These are phyloP conservation scores for Bhutanitis thaidina DNA, from an alignment of 2,888 invertebrate species.

Conservation along the genomic window DNA sequence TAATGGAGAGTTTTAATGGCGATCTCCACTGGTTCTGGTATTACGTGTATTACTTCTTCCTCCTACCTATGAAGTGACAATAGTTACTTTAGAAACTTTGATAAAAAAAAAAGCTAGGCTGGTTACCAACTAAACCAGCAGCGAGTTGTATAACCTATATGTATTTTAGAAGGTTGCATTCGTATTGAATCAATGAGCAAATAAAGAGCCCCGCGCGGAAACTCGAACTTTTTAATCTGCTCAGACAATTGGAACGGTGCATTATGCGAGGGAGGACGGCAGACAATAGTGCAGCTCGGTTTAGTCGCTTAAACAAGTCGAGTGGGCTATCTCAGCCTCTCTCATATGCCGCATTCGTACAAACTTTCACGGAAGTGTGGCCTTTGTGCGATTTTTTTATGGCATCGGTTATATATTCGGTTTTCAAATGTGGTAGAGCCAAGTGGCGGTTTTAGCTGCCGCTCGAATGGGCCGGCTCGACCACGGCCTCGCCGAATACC, in stretches of 20 bases:
- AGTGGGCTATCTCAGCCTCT: slow-evolving; percentile 53
- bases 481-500: no score
- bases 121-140: no score
- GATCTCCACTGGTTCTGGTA: no score
- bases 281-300: slow-evolving; percentile 24
- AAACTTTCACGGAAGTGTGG: slow-evolving; percentile 20
- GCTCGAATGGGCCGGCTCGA: no score
- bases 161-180: slow-evolving; percentile 11
- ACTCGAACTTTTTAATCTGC: slow-evolving; percentile 30
- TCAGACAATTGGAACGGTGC: slow-evolving; percentile 34
- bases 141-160: slow-evolving; percentile 2
- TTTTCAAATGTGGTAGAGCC: no score
- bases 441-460: no score
- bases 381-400: slow-evolving; percentile 4
- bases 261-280: slow-evolving; percentile 41
- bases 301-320: slow-evolving; percentile 49
- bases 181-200: slow-evolving; percentile 13
- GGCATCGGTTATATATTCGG: no score
- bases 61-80: no score
- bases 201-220: slow-evolving; percentile 32
- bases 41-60: no score
- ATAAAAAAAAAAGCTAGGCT: no score
- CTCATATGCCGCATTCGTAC: slow-evolving; percentile 10
- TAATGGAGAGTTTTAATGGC: no score
- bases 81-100: no score